Percentiles rank a stretch among this genome's conserved stretches.
Conservation (phyloP, 2,113 vertebrate species). For the Crotalus viridis region DNA sequence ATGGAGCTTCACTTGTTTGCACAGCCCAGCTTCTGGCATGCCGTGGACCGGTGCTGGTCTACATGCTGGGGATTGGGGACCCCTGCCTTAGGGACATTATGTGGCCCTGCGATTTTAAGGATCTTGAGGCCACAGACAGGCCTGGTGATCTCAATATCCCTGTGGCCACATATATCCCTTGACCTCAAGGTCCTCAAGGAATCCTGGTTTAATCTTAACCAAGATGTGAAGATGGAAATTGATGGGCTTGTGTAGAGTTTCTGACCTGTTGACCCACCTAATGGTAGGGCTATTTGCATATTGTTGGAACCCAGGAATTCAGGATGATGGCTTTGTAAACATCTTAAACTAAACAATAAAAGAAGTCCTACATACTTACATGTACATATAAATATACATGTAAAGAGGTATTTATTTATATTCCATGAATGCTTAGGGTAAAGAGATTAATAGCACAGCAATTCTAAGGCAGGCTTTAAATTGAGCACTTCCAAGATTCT, state of each 20-base stretch:
- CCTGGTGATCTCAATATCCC: not conserved
- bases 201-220: not conserved
- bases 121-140: not conserved
- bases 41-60: not conserved
- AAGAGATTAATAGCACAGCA: conserved; percentile 60
- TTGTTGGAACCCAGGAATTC: not conserved
- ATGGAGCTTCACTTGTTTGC: not conserved
- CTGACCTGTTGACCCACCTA: not conserved
- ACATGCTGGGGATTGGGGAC: not conserved
- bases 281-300: not conserved
- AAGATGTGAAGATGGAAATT: not conserved
- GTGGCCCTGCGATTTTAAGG: not conserved
- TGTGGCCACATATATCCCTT: not conserved
- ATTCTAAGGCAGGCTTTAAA: conserved; percentile 68
- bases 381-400: conserved; percentile 64
- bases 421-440: conserved; percentile 70
- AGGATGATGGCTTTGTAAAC: not conserved
- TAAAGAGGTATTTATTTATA: conserved; percentile 69
- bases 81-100: not conserved
- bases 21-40: not conserved
- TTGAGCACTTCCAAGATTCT: conserved; percentile 67
- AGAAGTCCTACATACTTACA: conserved; percentile 48
- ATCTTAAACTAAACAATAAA: not conserved
- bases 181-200: not conserved
- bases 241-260: not conserved